A percentile compares a stretch with the other conserved stretches of the same genome.
phyloP scores from a whole-genome alignment of 2,888 invertebrate genomes.

The Fabriciana adippe region DNA sequence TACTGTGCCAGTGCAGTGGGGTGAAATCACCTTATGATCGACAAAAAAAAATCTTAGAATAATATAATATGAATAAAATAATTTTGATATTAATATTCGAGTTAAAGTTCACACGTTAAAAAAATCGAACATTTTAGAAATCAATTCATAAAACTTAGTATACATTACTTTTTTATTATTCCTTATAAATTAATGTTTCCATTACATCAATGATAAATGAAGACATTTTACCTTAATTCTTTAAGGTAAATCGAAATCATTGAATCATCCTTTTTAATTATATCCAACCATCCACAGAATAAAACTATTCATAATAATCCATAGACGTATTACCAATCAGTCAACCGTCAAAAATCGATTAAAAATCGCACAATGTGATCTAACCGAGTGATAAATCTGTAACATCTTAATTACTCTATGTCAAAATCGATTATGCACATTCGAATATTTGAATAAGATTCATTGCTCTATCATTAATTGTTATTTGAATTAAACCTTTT shows the following conservation, averaged over 20 bases:
- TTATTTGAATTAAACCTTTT: constrained; percentile 25
- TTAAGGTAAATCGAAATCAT: constrained; percentile 9
- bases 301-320: constrained; percentile 19
- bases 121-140: not conserved
- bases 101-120: constrained; percentile 14
- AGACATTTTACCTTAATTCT: not conserved
- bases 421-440: constrained; percentile 75
- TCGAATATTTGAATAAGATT: constrained; percentile 71
- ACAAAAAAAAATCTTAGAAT: constrained; percentile 26
- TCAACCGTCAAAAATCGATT: constrained; percentile 66
- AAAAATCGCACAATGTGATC: constrained; percentile 54
- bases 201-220: not conserved
- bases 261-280: constrained; percentile 23
- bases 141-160: not conserved
- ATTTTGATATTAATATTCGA: constrained; percentile 5
- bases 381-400: constrained; percentile 59
- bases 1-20: constrained; percentile 36
- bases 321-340: constrained; percentile 47
- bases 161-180: not conserved
- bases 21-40: constrained; percentile 23
- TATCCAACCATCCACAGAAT: constrained; percentile 11
- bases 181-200: too few species aligned
- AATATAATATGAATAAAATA: constrained; percentile 17
- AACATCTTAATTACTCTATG: constrained; percentile 64
- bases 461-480: constrained; percentile 56